Percentiles rank a stretch among this genome's conserved stretches.
These are phyloP conservation scores for Ptychoptera albimana DNA, from an alignment of 2,888 invertebrate species.

Conservation along the genomic window DNA sequence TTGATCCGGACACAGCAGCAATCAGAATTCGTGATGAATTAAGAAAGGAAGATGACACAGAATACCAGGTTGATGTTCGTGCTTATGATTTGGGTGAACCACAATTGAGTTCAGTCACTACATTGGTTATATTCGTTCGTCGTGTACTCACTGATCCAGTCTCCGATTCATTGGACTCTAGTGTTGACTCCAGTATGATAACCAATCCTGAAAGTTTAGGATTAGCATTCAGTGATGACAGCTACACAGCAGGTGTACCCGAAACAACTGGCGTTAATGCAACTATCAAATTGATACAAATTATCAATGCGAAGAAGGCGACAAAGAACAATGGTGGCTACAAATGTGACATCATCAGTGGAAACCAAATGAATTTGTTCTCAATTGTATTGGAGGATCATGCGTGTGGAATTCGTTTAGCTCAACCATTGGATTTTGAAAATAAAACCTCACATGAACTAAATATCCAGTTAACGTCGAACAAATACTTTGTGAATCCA, in stretches of 20 bases:
- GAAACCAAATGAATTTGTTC: slow-evolving; percentile 60
- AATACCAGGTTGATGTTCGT: slow-evolving; percentile 75
- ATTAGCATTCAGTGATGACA: slow-evolving; percentile 73
- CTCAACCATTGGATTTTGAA: slow-evolving; percentile 64
- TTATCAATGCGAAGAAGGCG: slow-evolving; percentile 27
- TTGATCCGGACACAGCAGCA: slow-evolving; percentile 70
- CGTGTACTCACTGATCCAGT: slow-evolving; percentile 58
- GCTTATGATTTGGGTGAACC: slow-evolving; percentile 80
- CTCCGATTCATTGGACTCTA: slow-evolving; percentile 21
- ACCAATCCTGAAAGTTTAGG: slow-evolving; percentile 34
- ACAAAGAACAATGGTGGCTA: slow-evolving; percentile 34
- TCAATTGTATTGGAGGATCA: slow-evolving; percentile 57
- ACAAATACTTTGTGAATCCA: slow-evolving; percentile 66
- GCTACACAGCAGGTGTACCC: slow-evolving; percentile 65
- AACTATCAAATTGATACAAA: slow-evolving; percentile 27
- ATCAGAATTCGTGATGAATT: slow-evolving; percentile 69
- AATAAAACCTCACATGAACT: slow-evolving; percentile 52
- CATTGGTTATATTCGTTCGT: slow-evolving; percentile 67
- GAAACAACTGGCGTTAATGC: slow-evolving; percentile 38
- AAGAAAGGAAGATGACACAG: slow-evolving; percentile 69
- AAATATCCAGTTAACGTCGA: slow-evolving; percentile 60
- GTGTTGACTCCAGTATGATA: slow-evolving; percentile 19
- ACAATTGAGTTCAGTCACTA: slow-evolving; percentile 63
- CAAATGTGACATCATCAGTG: slow-evolving; percentile 60
- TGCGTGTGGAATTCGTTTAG: slow-evolving; percentile 65